Evolutionary conservation across 2,797 vertebrate genomes (phyloP), one percentile per base, ranked within the genome.

Genomic region (Furcifer pardalis): DNA sequence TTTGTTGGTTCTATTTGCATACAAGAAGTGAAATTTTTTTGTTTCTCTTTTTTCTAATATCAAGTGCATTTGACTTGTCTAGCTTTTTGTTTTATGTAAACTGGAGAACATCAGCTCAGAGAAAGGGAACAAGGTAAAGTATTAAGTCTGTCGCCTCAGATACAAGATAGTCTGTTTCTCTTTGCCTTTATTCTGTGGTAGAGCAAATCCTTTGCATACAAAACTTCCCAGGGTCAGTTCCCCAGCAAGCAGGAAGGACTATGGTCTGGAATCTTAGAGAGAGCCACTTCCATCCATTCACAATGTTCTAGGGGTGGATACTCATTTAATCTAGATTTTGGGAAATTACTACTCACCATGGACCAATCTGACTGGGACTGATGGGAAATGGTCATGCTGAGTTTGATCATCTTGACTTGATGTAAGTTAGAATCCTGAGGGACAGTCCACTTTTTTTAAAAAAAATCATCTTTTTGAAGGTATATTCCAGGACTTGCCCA

Each of bases 21-120:
- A 30, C 52, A 71, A 44, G 59, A 78, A 49, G 9, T 23, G 40
- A 71, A 35, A 59, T 71, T 35, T 35, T 37, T 13, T 74, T 60
- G 27, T 19, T 37, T 52, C 72, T 74, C 12, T 73, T 35, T 73
- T 19, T 44, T 59, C 42, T 72, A 49, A 9, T 77, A 12, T 59
- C 35, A 59, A 69, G 1, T 77, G 52, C 66, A 88, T 91, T 87
- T 86, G 87, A 77, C 79, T 84, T 89, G 89, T 88, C 83, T 86
- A 89, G 88, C 35, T 85, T 86, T 79, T 84, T 81, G 81, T 3
- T 90, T 37, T 82, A 66, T 84, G 59, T 89, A 84, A 90, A 82
- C 82, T 86, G 65, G 77, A 86, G 84, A 79, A 85, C 59, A 21
- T 60, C 30, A 27, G 19, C 69, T 73, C 10, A 35, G 71, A 2